A percentile compares a stretch with the other conserved stretches of the same genome.
These are phyloP conservation scores for Spatula clypeata DNA, from an alignment of 2,797 vertebrate genomes.

Conservation along the genomic window DNA sequence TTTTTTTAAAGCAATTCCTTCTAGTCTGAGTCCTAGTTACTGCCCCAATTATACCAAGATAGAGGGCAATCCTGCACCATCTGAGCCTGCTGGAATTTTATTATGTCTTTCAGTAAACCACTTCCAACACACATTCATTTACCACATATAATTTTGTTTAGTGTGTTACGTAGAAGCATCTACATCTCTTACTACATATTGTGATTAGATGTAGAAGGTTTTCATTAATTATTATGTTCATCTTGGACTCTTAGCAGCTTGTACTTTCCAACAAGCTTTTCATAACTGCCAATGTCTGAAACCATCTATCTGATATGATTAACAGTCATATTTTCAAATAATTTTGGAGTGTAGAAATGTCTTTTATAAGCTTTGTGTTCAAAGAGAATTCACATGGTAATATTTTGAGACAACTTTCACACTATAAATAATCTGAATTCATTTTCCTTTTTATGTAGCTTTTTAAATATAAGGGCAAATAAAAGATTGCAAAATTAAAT, in stretches of 20 bases:
- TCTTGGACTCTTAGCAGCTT: neutral
- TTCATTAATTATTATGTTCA: neutral
- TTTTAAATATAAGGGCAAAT: neutral
- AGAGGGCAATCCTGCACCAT: neutral
- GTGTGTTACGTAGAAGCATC: neutral
- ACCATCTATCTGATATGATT: neutral
- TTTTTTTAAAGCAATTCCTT: neutral
- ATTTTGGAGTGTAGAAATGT: neutral
- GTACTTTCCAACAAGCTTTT: neutral
- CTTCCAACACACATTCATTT: neutral
- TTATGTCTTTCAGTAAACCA: neutral
- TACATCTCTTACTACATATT: neutral
- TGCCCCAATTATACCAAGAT: neutral
- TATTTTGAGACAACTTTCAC: neutral
- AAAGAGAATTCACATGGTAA: neutral
- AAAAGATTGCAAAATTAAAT: slow-evolving; percentile 2
- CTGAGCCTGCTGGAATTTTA: neutral
- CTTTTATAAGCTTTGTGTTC: neutral
- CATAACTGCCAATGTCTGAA: neutral
- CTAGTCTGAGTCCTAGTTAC: neutral
- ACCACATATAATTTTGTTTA: neutral
- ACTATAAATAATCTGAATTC: neutral
- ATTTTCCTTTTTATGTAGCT: neutral
- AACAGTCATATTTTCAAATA: neutral
- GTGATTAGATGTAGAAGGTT: neutral